These are phyloP conservation scores for Phortica okadai DNA, from an alignment of 2,888 invertebrate genomes.

Conservation along the genomic window DNA sequence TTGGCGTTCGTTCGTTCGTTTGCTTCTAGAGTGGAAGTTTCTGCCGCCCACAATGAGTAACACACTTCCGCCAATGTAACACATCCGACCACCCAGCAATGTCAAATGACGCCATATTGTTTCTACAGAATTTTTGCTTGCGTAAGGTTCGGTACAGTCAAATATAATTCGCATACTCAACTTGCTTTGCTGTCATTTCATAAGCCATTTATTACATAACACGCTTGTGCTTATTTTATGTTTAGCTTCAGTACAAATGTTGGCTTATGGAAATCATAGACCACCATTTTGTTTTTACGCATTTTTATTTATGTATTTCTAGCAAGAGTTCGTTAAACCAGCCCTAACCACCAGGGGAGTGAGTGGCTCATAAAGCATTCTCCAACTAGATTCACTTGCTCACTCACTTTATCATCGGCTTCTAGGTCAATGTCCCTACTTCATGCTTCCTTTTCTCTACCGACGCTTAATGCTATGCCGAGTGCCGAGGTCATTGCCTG, in stretches of 20 bases:
- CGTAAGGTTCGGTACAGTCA: background rate
- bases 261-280: conserved; percentile 18
- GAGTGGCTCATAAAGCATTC: background rate
- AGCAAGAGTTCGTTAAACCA: conserved; percentile 25
- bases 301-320: background rate
- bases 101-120: conserved; percentile 51
- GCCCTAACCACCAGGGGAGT: background rate
- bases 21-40: conserved; percentile 1
- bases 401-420: conserved; percentile 1
- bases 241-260: background rate
- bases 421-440: conserved; percentile 32
- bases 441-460: conserved; percentile 2
- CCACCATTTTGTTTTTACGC: conserved; percentile 22
- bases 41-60: conserved; percentile 1
- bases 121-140: conserved; percentile 37
- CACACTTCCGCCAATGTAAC: conserved; percentile 4
- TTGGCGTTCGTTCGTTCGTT: background rate
- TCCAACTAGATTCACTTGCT: background rate
- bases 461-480: background rate
- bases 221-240: no score
- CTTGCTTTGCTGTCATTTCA: no score
- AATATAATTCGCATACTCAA: no score
- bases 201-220: no score
- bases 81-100: conserved; percentile 5
- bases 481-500: conserved; percentile 28